Percentiles rank a stretch among this genome's conserved stretches.
Evolutionary conservation across 2,888 invertebrate species (phyloP).

Genomic region (Ectobius pallidus): DNA sequence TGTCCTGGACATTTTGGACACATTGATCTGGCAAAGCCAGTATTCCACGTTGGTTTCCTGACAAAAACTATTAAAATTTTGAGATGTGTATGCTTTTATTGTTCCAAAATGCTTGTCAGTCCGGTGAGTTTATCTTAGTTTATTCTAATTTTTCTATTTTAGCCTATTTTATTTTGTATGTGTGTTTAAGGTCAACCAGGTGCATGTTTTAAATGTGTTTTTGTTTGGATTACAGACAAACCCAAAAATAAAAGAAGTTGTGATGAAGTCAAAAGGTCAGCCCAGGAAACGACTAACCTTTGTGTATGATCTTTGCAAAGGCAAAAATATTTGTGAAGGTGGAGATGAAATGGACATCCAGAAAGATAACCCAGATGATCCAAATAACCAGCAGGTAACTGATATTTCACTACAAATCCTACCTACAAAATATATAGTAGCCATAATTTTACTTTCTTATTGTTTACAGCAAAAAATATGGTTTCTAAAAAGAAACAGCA

Average conservation of each 20-base stretch:
- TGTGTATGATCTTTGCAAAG: constrained; percentile 97
- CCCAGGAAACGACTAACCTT: constrained; percentile 92
- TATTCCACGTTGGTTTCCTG: constrained; percentile 97
- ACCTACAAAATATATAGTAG: too few relatives aligned
- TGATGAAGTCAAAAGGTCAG: constrained; percentile 95
- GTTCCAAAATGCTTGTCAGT: constrained; percentile 95
- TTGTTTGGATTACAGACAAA: constrained; percentile 66
- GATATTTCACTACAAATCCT: too few relatives aligned
- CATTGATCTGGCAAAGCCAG: constrained; percentile 97
- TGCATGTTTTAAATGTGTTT: too few relatives aligned
- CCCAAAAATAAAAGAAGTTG: constrained; percentile 92
- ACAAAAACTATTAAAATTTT: constrained; percentile 96
- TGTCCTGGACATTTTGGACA: constrained; percentile 99
- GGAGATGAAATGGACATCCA: constrained; percentile 96
- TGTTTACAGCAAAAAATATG: too few relatives aligned
- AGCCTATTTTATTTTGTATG: too few relatives aligned
- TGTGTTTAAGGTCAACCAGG: too few relatives aligned
- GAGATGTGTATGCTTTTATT: constrained; percentile 99
- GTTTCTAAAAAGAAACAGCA: too few relatives aligned
- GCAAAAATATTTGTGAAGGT: constrained; percentile 97
- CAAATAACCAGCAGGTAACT: constrained; percentile 46
- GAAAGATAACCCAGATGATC: constrained; percentile 62
- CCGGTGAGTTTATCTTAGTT: constrained; percentile 68
- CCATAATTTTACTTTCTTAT: too few relatives aligned
- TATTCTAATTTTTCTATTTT: too few relatives aligned